Evolutionary conservation across 2,113 vertebrate genomes (phyloP), one percentile per base, ranked within the genome.

Genomic region (Mesoclemmys tuberculata): DNA sequence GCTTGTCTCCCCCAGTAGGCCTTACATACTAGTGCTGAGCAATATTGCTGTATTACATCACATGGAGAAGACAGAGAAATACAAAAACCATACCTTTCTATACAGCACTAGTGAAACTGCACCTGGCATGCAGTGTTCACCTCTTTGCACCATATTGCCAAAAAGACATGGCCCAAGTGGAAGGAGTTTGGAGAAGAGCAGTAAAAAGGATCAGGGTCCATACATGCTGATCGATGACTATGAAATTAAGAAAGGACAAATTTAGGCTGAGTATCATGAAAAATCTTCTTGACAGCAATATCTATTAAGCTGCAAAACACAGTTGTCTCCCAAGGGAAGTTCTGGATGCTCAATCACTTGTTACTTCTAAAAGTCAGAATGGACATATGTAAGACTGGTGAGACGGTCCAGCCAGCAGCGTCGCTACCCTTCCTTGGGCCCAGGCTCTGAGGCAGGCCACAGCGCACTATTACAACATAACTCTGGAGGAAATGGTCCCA

Each of bases 141-240:
- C 71, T 71, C 80, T 1, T 80, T 12, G 31, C 22, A 31, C 21
- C 49, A 4, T 82, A 48, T 82, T 77, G 18, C 0, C 2, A 2
- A 27, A 64, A 24, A 56, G 0, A 0, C 77, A 61, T 41, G 56
- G 58, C 80, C 91, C 87, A 1, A 77, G 0, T 1, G 64, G 35
- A 75, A 12, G 3, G 3, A 52, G 49, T 1, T 64, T 68, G 49
- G 2, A 79, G 48, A 41, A 51, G 79, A 93, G 90, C 75, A 1
- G 0, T 68, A 46, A 84, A 27, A 88, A 82, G 64, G 54, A 55
- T 54, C 81, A 84, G 92, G 84, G 31, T 46, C 79, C 80, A 92
- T 74, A 95, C 49, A 48, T 85, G 68, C 0, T 0, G 58, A 46
- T 64, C 87, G 86, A 55, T 4, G 0, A 52, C 83, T 44, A 68